Conservation (phyloP, 2,797 vertebrate genomes). For the Picus viridis region DNA sequence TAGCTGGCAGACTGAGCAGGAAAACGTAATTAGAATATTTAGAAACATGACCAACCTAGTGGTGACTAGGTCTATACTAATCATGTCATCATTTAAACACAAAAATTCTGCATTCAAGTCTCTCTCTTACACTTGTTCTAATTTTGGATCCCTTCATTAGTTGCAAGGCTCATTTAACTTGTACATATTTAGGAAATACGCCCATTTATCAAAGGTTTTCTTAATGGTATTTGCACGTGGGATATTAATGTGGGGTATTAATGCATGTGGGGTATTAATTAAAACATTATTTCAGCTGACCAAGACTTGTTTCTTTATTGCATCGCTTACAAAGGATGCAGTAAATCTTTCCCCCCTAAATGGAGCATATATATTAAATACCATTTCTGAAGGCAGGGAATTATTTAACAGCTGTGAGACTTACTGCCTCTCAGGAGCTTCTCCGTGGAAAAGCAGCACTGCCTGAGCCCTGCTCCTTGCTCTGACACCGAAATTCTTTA, state of each 20-base stretch:
- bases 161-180: slow-evolving; percentile 50
- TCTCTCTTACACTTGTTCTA: slow-evolving; percentile 39
- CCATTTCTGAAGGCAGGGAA: slow-evolving; percentile 30
- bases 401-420: slow-evolving; percentile 28
- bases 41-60: background rate
- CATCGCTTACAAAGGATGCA: slow-evolving; percentile 13
- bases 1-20: background rate
- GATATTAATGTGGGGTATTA: background rate
- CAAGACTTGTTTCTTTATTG: slow-evolving; percentile 39
- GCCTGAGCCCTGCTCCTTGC: background rate
- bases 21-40: slow-evolving; percentile 26
- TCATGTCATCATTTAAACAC: slow-evolving; percentile 29
- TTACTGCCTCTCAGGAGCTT: background rate
- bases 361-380: slow-evolving; percentile 9
- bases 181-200: slow-evolving; percentile 13
- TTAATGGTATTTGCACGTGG: slow-evolving; percentile 48
- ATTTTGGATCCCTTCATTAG: slow-evolving; percentile 51
- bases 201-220: slow-evolving; percentile 56
- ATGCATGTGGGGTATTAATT: slow-evolving; percentile 44
- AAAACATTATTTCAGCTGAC: slow-evolving; percentile 62
- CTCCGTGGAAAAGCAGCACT: background rate
- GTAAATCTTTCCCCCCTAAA: background rate
- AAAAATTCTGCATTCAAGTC: slow-evolving; percentile 27
- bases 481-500: background rate
- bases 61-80: background rate